Conservation (phyloP, 2,113 vertebrate genomes). For the Psammodynastes pulverulentus region DNA sequence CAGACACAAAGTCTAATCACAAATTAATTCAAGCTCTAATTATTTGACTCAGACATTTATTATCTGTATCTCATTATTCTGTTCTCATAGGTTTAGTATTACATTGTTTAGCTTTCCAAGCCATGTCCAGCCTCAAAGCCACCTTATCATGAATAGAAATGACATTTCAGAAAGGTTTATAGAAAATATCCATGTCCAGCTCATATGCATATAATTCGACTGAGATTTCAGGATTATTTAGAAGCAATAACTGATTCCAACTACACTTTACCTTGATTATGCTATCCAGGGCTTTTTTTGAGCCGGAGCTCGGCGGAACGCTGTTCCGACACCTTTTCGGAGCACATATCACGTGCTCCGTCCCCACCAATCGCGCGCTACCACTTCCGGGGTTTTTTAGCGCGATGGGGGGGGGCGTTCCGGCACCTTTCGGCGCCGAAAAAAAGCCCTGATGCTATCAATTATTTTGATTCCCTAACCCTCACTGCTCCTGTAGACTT, state of each 20-base stretch:
- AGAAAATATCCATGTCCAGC: not conserved
- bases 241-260: not conserved
- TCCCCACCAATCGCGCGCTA: too few relatives aligned
- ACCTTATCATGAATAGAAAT: constrained; percentile 30
- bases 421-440: too few relatives aligned
- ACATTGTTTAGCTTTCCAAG: constrained; percentile 13
- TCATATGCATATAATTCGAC: not conserved
- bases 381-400: too few relatives aligned
- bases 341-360: too few relatives aligned
- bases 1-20: not conserved
- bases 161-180: not conserved
- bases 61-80: constrained; percentile 13
- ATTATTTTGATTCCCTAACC: not conserved
- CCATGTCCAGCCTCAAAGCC: constrained; percentile 21
- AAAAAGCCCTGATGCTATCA: too few relatives aligned
- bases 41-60: constrained; percentile 8
- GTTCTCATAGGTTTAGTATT: constrained; percentile 50
- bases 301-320: too few relatives aligned
- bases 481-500: not conserved
- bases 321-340: too few relatives aligned
- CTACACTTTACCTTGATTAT: not conserved
- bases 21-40: constrained; percentile 47
- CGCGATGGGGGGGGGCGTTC: too few relatives aligned
- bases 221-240: not conserved
- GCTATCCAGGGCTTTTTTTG: too few relatives aligned